These are phyloP conservation scores for Pocillopora damicornis DNA, from an alignment of 64 coral and sea anemone species.

Conservation along the genomic window DNA sequence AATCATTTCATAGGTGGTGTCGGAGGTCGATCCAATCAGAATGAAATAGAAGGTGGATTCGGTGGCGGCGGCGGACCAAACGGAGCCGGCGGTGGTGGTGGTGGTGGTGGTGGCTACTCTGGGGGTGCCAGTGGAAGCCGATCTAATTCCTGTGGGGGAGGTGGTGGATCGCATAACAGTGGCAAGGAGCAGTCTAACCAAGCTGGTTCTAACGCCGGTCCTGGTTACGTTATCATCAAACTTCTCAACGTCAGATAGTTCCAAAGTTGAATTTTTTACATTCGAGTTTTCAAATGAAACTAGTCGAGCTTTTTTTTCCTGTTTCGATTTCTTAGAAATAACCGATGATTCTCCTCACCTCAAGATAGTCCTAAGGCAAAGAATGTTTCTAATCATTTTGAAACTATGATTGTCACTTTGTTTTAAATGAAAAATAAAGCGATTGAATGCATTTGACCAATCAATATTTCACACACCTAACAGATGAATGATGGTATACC, in stretches of 20 bases:
- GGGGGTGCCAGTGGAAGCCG: conserved; percentile 92
- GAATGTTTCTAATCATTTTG: too few relatives aligned
- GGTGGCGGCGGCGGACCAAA: conserved; percentile 92
- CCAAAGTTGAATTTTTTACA: not conserved
- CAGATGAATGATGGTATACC: too few relatives aligned
- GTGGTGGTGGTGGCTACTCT: conserved; percentile 87
- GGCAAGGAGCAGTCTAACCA: conserved; percentile 78
- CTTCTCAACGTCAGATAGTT: conserved; percentile 81
- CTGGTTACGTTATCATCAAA: conserved; percentile 69
- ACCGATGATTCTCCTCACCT: not conserved
- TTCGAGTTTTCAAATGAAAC: not conserved
- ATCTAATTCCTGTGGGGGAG: conserved; percentile 92
- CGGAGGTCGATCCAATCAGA: conserved; percentile 87
- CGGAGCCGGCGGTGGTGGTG: conserved; percentile 84
- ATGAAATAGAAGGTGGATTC: conserved; percentile 86
- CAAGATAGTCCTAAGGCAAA: not conserved
- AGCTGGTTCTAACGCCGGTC: conserved; percentile 58
- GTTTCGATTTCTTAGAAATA: not conserved
- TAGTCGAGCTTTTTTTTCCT: not conserved
- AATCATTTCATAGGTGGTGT: conserved; percentile 46
- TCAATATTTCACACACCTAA: too few relatives aligned
- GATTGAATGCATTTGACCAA: too few relatives aligned
- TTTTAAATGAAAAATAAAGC: too few relatives aligned
- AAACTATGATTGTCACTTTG: too few relatives aligned
- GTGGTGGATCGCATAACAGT: conserved; percentile 78